Conservation (phyloP, 2,113 vertebrate species). For the Leptosomus discolor region DNA sequence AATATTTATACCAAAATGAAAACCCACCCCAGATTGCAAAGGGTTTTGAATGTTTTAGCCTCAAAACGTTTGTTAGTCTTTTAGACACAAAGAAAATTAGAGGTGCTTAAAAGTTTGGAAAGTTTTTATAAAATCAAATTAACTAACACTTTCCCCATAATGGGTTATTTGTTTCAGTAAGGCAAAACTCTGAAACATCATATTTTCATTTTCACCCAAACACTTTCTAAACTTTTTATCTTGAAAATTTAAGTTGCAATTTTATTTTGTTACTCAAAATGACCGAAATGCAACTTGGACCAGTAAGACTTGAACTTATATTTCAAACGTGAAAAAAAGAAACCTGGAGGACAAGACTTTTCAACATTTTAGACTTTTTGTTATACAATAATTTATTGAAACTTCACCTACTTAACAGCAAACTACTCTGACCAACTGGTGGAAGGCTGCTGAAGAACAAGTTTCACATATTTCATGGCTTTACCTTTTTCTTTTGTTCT, state of each 20-base stretch:
- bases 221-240: neutral
- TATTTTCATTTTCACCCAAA: neutral
- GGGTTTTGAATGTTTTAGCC: neutral
- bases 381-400: neutral
- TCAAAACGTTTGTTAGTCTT: neutral
- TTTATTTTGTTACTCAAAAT: neutral
- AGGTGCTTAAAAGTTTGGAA: neutral
- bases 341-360: neutral
- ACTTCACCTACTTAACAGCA: neutral
- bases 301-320: neutral
- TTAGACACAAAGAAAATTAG: neutral
- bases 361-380: neutral
- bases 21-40: neutral
- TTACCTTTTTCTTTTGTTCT: constrained; percentile 99
- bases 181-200: neutral
- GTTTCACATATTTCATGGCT: neutral
- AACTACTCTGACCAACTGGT: neutral
- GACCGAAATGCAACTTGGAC: neutral
- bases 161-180: neutral
- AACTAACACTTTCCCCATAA: neutral
- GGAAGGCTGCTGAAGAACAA: neutral
- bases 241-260: neutral
- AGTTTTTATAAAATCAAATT: neutral
- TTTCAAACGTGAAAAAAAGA: neutral
- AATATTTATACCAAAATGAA: neutral